These are phyloP conservation scores for Trypoxylus dichotomus DNA, from an alignment of 1,140 invertebrate species.

Conservation along the genomic window DNA sequence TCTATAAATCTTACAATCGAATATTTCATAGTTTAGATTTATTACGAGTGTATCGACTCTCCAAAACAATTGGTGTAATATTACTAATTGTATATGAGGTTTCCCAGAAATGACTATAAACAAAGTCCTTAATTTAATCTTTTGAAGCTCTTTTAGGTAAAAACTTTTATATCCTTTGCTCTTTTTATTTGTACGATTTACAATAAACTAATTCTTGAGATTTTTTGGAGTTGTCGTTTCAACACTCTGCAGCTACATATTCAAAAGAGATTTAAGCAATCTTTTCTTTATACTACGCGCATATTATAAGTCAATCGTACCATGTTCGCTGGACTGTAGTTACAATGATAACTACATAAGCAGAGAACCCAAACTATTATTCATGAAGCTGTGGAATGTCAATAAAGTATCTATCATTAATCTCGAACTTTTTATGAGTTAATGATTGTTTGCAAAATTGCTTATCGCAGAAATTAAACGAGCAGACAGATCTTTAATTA, in stretches of 20 bases:
- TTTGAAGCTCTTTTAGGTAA: neutral
- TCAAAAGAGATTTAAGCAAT: no score
- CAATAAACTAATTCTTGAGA: neutral
- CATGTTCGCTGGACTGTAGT: neutral
- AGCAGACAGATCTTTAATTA: neutral
- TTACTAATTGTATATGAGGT: neutral
- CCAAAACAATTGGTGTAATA: no score
- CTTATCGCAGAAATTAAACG: neutral
- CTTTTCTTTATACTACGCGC: no score
- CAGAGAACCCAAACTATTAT: no score
- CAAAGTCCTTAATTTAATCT: neutral
- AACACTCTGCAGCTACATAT: neutral
- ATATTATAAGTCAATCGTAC: no score
- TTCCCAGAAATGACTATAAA: conserved; percentile 10
- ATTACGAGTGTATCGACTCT: no score
- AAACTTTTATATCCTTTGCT: neutral
- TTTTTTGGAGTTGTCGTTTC: neutral
- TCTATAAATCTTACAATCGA: no score
- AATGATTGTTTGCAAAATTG: conserved; percentile 14
- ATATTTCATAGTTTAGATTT: no score
- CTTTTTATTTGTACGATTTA: neutral
- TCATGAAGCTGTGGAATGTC: no score
- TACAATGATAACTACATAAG: no score
- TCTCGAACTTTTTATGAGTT: neutral
- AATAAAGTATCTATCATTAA: neutral